Evolutionary conservation across 2,888 invertebrate genomes (phyloP).

Genomic region (Hipparchia semele): DNA sequence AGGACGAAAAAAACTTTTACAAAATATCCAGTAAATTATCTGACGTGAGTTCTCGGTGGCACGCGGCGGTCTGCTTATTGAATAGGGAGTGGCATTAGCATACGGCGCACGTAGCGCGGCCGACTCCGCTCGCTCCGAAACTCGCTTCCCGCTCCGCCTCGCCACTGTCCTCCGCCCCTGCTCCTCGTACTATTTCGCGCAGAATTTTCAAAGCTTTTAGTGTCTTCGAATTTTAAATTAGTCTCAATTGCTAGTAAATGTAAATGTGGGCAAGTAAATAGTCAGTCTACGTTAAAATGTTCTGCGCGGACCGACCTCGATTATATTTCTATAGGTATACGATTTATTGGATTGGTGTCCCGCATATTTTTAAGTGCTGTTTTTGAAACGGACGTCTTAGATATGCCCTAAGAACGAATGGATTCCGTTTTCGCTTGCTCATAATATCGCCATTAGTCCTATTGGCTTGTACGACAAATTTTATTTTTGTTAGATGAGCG

Average conservation of each 20-base stretch:
- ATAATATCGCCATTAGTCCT: conserved; percentile 75
- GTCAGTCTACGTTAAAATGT: conserved; percentile 18
- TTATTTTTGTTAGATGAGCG: conserved; percentile 80
- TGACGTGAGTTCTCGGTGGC: conserved; percentile 81
- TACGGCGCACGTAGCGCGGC: conserved; percentile 76
- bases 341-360: conserved; percentile 5
- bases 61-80: conserved; percentile 82
- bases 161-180: conserved; percentile 20
- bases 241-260: conserved; percentile 34
- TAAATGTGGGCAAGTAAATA: conserved; percentile 29
- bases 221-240: conserved; percentile 40
- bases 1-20: conserved; percentile 82
- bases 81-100: conserved; percentile 80
- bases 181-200: conserved; percentile 32
- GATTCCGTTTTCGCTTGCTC: conserved; percentile 68
- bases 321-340: conserved; percentile 2
- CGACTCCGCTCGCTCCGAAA: conserved; percentile 42
- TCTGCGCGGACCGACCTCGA: neutral
- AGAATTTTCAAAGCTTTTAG: conserved; percentile 39
- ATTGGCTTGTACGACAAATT: conserved; percentile 81
- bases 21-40: conserved; percentile 84
- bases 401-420: conserved; percentile 31
- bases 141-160: conserved; percentile 38
- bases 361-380: conserved; percentile 12
- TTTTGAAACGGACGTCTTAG: conserved; percentile 9